A percentile compares a stretch with the other conserved stretches of the same genome.
Conservation (phyloP, 1,140 invertebrate genomes). For the Bombus waltoni region DNA sequence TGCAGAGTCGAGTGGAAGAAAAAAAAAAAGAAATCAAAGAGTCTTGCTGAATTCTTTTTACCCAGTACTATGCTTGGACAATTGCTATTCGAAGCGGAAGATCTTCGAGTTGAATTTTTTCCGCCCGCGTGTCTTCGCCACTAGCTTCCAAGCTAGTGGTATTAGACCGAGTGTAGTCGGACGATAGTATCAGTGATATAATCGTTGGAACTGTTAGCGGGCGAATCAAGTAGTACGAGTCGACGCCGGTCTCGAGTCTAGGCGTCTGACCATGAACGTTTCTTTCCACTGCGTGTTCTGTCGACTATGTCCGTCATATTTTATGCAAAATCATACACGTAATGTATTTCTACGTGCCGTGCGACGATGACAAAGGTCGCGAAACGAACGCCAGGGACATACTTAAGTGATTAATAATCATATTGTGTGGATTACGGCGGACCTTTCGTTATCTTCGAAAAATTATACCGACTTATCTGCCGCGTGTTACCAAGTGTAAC, state of each 20-base stretch:
- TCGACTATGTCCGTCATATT: neutral
- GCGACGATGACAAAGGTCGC: constrained; percentile 8
- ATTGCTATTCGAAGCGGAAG: neutral
- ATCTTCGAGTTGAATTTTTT: neutral
- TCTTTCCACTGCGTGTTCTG: neutral
- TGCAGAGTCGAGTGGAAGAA: no score
- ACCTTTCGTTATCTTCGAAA: constrained; percentile 51
- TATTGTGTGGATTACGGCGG: constrained; percentile 31
- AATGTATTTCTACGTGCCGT: neutral
- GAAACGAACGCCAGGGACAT: neutral
- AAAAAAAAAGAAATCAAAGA: neutral
- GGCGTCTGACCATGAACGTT: constrained; percentile 42
- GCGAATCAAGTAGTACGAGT: constrained; percentile 39
- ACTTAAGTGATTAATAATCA: constrained; percentile 34
- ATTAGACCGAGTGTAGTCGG: no score
- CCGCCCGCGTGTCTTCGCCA: no score
- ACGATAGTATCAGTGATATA: neutral
- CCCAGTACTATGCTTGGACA: no score
- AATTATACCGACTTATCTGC: constrained; percentile 49
- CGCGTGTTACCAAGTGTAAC: constrained; percentile 25
- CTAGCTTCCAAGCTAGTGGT: neutral
- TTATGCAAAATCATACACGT: neutral
- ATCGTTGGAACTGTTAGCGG: neutral
- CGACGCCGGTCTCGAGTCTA: neutral
- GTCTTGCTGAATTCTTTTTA: neutral